Base-by-base conservation (phyloP, 2,888 invertebrate genomes). In the Xestia c-nigrum region DNA sequence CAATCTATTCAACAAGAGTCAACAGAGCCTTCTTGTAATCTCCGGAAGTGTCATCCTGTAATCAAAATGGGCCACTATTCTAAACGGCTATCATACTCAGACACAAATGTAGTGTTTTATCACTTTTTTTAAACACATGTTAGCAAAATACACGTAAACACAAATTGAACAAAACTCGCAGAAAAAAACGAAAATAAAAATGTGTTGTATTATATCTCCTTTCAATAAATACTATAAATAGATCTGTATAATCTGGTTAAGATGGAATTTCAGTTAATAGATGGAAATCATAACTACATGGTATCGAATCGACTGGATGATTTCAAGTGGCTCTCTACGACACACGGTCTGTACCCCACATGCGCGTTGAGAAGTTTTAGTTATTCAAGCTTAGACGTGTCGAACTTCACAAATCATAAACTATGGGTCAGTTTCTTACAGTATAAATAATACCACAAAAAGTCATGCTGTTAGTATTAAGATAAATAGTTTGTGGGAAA, bases 1-100 rank as follows among this genome's bases (percentile, higher is more conserved):
- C 83, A 88, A 92, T 91, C 92, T 97, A 97, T 94, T 97, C 98
- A 96, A 98, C 97, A 95, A 99, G 97, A 91, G 98, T 98, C 96
- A 99, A 97, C 93, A 99, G 97, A 92, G 98, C 98, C 97, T 98
- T 98, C 97, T 98, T 99, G 98, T 99, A 99, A 97, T 99, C 98
- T 91, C 99, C 99, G 92, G 98, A 98, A 87, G 99, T 99, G 97
- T 99, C 99, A 92, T 98, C 98, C 98, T 99, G 98, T 93, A 98
- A 98, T 94, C 94, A 96, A 95, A 96, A 96, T 88, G 92, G 91
- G 82, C 70, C 81, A 88, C 87, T 84, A 91, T 92, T 93, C 94
- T 94, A 91, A 91, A 90, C 91, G 89, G 84, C 89, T 91, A 88
- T 89, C 70, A 82, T 72, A 82, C 66, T 81, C 47, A 83, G 78